phyloP scores from a whole-genome alignment of 2,888 invertebrate species.

The Ferdinandea cuprea region DNA sequence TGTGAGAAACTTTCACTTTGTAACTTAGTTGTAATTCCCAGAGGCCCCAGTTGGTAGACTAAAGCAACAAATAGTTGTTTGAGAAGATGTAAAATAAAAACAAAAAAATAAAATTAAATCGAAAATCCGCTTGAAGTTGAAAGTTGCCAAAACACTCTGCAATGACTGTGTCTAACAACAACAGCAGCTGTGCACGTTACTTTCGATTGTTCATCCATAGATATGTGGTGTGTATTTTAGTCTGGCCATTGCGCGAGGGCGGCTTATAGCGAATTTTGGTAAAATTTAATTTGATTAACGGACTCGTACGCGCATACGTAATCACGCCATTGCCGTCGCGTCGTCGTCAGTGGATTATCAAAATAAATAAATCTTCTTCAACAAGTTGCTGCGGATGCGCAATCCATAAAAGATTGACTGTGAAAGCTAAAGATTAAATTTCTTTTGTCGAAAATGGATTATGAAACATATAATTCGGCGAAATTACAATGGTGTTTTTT shows the following conservation, averaged over 20 bases:
- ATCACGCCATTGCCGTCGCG: conserved; percentile 3
- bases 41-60: conserved; percentile 17
- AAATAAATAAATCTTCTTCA: conserved; percentile 30
- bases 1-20: conserved; percentile 59
- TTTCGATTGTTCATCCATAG: conserved; percentile 36
- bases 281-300: conserved; percentile 37
- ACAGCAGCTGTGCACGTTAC: neutral
- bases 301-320: conserved; percentile 1
- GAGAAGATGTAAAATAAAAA: conserved; percentile 11
- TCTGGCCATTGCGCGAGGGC: neutral
- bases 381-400: conserved; percentile 7
- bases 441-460: neutral
- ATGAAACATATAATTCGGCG: neutral
- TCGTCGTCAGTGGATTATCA: neutral
- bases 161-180: conserved; percentile 21
- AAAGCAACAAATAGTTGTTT: conserved; percentile 19
- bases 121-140: conserved; percentile 34
- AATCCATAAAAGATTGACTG: conserved; percentile 8
- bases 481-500: neutral
- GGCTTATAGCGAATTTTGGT: conserved; percentile 7
- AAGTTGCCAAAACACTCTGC: conserved; percentile 28
- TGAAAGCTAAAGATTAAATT: conserved; percentile 16
- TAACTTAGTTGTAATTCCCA: conserved; percentile 18
- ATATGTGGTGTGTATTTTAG: too few species aligned
- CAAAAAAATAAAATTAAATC: conserved; percentile 17